phyloP scores from a whole-genome alignment of 2,797 vertebrate species.

The Channa striata region DNA sequence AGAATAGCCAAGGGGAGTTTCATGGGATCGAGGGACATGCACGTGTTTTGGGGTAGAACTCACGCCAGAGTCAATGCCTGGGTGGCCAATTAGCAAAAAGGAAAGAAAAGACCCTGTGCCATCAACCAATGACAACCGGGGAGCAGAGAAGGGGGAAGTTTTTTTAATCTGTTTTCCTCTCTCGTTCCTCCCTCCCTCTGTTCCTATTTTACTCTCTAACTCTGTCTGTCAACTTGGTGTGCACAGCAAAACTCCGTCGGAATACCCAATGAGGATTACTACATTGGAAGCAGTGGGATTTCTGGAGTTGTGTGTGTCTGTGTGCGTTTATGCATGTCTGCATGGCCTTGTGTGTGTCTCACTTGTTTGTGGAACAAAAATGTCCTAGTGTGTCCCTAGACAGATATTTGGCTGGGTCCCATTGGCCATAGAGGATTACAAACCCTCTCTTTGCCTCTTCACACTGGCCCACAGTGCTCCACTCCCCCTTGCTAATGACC shows the following conservation, averaged over 20 bases:
- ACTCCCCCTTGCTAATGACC: constrained; percentile 75
- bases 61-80: constrained; percentile 81
- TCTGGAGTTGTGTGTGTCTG: constrained; percentile 62
- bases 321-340: constrained; percentile 62
- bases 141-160: constrained; percentile 61
- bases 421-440: constrained; percentile 79
- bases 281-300: constrained; percentile 77
- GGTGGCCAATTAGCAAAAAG: constrained; percentile 88
- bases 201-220: constrained; percentile 78
- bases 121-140: constrained; percentile 75
- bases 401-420: constrained; percentile 79
- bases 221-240: constrained; percentile 84
- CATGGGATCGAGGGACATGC: constrained; percentile 64
- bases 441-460: constrained; percentile 82
- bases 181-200: constrained; percentile 67
- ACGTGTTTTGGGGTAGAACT: constrained; percentile 74
- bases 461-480: constrained; percentile 82
- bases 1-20: constrained; percentile 63
- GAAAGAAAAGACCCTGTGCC: constrained; percentile 81
- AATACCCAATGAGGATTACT: constrained; percentile 84
- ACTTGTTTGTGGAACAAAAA: constrained; percentile 83
- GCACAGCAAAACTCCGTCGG: constrained; percentile 74
- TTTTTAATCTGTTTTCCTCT: constrained; percentile 69
- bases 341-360: constrained; percentile 58
- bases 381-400: constrained; percentile 81